These are phyloP conservation scores for Nebria ingens DNA, from an alignment of 1,140 invertebrate species.

Conservation along the genomic window DNA sequence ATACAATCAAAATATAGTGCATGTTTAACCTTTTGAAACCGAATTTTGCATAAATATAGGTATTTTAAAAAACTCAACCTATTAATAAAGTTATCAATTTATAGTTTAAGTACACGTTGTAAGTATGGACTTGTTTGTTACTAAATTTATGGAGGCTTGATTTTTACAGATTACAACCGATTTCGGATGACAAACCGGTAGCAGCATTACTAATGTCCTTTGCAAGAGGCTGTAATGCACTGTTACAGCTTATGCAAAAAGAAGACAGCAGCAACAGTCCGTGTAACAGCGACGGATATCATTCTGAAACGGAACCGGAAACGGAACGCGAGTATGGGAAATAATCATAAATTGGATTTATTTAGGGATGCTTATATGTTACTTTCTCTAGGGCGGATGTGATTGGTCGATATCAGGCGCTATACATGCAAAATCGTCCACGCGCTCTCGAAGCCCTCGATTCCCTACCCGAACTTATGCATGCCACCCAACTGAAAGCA, in stretches of 20 bases:
- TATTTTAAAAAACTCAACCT: not conserved
- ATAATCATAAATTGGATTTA: not conserved
- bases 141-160: not conserved
- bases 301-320: constrained; percentile 65
- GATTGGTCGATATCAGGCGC: constrained; percentile 66
- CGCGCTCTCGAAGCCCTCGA: constrained; percentile 78
- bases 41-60: too few species aligned
- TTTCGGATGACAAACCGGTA: constrained; percentile 44
- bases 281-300: constrained; percentile 58
- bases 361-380: not conserved
- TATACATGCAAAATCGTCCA: constrained; percentile 75
- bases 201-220: constrained; percentile 75
- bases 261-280: constrained; percentile 31
- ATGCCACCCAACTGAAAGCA: constrained; percentile 77
- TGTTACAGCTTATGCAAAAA: constrained; percentile 62
- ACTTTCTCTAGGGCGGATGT: constrained; percentile 45
- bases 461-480: constrained; percentile 59
- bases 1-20: too few species aligned
- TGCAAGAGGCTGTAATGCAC: constrained; percentile 67
- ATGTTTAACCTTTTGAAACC: too few species aligned
- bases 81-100: constrained; percentile 3
- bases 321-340: constrained; percentile 23
- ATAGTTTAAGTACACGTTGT: constrained; percentile 10
- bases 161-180: constrained; percentile 36
- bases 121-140: too few species aligned